Base-by-base conservation (phyloP, 2,113 vertebrate genomes). In the Lates calcarifer region DNA sequence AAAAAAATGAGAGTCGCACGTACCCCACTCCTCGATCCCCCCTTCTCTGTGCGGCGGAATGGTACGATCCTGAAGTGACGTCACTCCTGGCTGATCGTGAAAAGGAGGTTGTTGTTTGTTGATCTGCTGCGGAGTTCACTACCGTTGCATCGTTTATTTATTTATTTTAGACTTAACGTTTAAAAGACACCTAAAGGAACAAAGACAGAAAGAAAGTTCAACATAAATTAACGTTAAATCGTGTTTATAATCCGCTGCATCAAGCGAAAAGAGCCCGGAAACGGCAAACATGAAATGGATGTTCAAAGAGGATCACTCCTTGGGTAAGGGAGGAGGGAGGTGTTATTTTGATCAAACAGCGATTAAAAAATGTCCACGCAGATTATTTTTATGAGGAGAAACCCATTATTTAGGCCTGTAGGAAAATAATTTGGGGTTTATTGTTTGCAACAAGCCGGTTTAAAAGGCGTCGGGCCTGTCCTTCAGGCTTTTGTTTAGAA, bases 221-320 rank as follows among this genome's bases (percentile, higher is more conserved):
- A 5, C 12, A 1, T 22, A 5, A 13, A 2, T 28, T 22, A 9
- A 43, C 17, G 6, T 24, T 1, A 22, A 47, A 33, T 6, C 45
- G 55, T 1, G 13, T 56, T 51, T 45, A 14, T n/a, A 24, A 64
- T 5, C 75, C 15, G 58, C 76, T 18, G 53, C 67, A 31, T 66
- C 86, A 58, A 84, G 77, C 56, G 51, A 56, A 74, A 76, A 33
- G 53, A 62, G 66, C 65, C 85, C 63, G 71, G 80, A 88, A 77
- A 72, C 88, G 56, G 91, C 91, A 77, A 94, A 92, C 84, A 99
- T 99, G 98, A 99, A 98, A 96, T 99, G 98, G 98, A 98, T 97
- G 97, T 99, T 99, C 94, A 98, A 99, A 94, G 98, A 99, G 95
- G 98, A 99, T 90, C 97, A 99, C 87, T 97, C 98, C 49, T 89